Evolutionary conservation across 2,888 invertebrate genomes (phyloP).

Genomic region (Boloria euphrosyne): DNA sequence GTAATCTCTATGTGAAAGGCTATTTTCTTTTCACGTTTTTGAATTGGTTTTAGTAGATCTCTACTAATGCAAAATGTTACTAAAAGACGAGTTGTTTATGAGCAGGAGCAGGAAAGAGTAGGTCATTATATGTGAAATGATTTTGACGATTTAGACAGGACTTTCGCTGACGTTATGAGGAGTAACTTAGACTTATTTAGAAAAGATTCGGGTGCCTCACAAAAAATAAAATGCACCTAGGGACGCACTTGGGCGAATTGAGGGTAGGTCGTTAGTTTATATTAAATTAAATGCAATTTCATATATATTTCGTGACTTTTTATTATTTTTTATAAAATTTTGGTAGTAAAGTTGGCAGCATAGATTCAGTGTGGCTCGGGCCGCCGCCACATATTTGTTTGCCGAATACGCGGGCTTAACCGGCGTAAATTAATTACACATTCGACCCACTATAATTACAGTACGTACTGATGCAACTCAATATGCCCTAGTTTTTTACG

Average conservation of each 20-base stretch:
- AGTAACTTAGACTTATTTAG: not conserved
- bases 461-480: constrained; percentile 55
- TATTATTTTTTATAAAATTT: constrained; percentile 9
- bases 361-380: constrained; percentile 38
- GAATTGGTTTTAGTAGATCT: no score
- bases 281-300: not conserved
- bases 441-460: constrained; percentile 65
- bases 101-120: no score
- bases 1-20: no score
- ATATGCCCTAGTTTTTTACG: constrained; percentile 63
- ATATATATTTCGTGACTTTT: not conserved
- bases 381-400: constrained; percentile 53
- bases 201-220: no score
- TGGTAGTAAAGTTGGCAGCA: constrained; percentile 46
- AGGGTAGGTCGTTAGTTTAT: not conserved
- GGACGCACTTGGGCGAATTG: no score
- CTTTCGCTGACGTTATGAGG: not conserved
- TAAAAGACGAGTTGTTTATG: no score
- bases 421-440: constrained; percentile 67
- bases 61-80: no score
- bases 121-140: no score
- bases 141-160: no score
- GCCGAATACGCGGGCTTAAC: constrained; percentile 52
- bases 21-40: no score
- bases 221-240: no score